phyloP scores from a whole-genome alignment of 2,888 invertebrate species.

The Andrena bicolor region DNA sequence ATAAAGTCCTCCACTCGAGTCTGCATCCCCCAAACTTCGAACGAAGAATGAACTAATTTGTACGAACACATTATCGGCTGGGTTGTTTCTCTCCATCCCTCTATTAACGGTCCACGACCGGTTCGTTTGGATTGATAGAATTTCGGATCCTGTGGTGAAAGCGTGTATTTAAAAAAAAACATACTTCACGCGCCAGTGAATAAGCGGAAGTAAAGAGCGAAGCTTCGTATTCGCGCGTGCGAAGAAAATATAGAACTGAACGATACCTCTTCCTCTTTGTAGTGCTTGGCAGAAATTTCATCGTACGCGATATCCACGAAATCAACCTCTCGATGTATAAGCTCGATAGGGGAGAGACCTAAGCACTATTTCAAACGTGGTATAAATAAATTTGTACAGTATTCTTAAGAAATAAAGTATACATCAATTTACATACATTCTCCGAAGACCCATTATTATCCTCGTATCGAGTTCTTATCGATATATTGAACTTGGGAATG shows the following conservation, averaged over 20 bases:
- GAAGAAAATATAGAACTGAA: background rate
- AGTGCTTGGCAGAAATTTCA: constrained; percentile 93
- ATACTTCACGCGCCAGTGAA: background rate
- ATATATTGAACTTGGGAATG: constrained; percentile 93
- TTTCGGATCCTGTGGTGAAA: constrained; percentile 88
- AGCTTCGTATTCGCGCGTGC: no score
- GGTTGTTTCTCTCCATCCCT: constrained; percentile 92
- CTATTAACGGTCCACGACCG: constrained; percentile 92
- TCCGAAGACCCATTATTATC: constrained; percentile 94
- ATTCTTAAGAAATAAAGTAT: background rate
- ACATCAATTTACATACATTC: constrained; percentile 89
- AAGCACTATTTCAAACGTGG: constrained; percentile 88
- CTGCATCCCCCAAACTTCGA: constrained; percentile 97
- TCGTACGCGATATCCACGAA: constrained; percentile 95
- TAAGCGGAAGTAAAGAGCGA: no score
- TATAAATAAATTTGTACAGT: constrained; percentile 32
- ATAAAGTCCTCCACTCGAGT: constrained; percentile 95
- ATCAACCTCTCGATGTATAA: constrained; percentile 91
- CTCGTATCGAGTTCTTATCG: constrained; percentile 95
- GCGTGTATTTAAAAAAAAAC: background rate
- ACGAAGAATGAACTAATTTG: constrained; percentile 93
- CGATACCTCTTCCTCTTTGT: constrained; percentile 92
- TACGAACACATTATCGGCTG: constrained; percentile 97
- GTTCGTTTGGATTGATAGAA: constrained; percentile 94
- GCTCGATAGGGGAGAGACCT: constrained; percentile 90